Conservation (phyloP, 2,113 vertebrate species). For the Malurus alboscapulatus region DNA sequence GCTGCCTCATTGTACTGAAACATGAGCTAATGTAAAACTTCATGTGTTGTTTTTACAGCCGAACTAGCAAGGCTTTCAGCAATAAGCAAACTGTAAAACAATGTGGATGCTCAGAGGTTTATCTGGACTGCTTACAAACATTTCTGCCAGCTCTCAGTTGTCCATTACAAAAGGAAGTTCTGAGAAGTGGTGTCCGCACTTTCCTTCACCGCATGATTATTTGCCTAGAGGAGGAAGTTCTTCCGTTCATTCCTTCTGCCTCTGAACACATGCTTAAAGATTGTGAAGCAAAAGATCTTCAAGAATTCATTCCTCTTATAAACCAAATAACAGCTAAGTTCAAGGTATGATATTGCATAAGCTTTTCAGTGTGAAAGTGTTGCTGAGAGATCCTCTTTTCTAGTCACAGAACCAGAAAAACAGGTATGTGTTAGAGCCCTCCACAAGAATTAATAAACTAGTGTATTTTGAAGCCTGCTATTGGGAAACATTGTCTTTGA, state of each 20-base stretch:
- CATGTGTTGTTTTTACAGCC: constrained; percentile 72
- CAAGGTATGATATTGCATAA: constrained; percentile 75
- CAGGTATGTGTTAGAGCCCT: not conserved
- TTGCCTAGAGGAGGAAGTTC: constrained; percentile 96
- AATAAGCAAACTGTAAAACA: constrained; percentile 98
- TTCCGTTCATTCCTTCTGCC: constrained; percentile 93
- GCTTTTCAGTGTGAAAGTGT: not conserved
- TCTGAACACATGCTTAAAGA: constrained; percentile 98
- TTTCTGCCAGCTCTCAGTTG: constrained; percentile 96
- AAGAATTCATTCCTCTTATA: constrained; percentile 99
- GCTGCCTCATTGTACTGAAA: not conserved
- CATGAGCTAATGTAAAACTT: not conserved
- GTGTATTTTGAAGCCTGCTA: not conserved
- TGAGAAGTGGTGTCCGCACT: constrained; percentile 92
- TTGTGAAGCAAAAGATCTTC: constrained; percentile 95
- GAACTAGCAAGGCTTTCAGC: constrained; percentile 98
- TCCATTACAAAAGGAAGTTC: constrained; percentile 86
- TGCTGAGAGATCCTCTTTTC: not conserved
- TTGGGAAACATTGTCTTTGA: not conserved
- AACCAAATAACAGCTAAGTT: constrained; percentile 99
- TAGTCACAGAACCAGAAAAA: not conserved
- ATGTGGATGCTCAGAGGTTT: constrained; percentile 95
- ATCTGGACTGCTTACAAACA: constrained; percentile 91
- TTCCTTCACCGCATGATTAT: constrained; percentile 99
- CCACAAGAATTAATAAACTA: not conserved